Percentiles rank a stretch among this genome's conserved stretches.
These are phyloP conservation scores for Scelioninae gen. 1 DNA, from an alignment of 2,888 invertebrate genomes.

Conservation along the genomic window DNA sequence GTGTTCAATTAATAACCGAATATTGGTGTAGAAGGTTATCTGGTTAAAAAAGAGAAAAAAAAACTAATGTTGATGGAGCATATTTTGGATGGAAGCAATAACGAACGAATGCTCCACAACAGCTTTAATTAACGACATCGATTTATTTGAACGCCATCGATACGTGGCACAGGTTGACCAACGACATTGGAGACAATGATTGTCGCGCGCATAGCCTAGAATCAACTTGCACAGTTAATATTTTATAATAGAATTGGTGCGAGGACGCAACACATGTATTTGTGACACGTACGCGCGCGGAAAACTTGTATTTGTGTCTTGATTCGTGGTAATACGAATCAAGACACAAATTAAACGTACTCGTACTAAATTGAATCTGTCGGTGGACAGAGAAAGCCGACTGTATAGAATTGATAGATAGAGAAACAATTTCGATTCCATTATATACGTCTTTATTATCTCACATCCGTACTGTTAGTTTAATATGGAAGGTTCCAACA, in stretches of 20 bases:
- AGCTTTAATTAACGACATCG: conserved; percentile 65
- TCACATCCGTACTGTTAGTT: too few relatives aligned
- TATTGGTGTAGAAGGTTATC: neutral
- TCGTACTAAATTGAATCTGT: conserved; percentile 79
- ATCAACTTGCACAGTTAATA: conserved; percentile 48
- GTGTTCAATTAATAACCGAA: conserved; percentile 37
- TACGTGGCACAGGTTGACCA: conserved; percentile 36
- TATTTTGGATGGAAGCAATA: conserved; percentile 48
- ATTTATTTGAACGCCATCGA: conserved; percentile 54
- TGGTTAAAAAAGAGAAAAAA: conserved; percentile 32
- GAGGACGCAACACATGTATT: conserved; percentile 38
- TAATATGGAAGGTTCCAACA: too few relatives aligned
- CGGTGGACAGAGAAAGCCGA: conserved; percentile 69
- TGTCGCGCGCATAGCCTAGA: conserved; percentile 40
- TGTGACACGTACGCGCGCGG: conserved; percentile 20
- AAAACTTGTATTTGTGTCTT: conserved; percentile 59
- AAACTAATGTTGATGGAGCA: conserved; percentile 39
- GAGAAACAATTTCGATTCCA: too few relatives aligned
- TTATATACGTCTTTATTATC: too few relatives aligned
- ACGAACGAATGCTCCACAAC: conserved; percentile 30
- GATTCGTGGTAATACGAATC: conserved; percentile 72
- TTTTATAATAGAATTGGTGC: conserved; percentile 57
- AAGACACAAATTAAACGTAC: conserved; percentile 81
- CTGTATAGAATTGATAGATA: too few relatives aligned
- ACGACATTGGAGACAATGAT: conserved; percentile 37